phyloP scores from a whole-genome alignment of 2,888 invertebrate genomes.

The Habroteleia sp. region DNA sequence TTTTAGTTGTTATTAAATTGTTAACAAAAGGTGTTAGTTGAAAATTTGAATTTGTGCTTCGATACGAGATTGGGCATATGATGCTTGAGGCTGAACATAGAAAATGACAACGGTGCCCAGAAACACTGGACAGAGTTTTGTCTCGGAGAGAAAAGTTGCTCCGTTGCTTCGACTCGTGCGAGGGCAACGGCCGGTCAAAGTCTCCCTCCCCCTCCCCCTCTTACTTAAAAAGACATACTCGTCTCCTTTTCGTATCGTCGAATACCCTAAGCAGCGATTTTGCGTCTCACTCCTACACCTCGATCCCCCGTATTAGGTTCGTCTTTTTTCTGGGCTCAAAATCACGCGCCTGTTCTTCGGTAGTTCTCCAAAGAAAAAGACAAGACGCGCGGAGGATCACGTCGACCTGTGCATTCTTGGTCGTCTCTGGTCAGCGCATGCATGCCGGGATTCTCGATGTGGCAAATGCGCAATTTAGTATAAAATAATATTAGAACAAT shows the following conservation, averaged over 20 bases:
- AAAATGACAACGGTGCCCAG: slow-evolving; percentile 17
- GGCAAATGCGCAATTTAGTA: slow-evolving; percentile 30
- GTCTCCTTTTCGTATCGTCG: slow-evolving; percentile 46
- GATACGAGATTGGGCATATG: background rate
- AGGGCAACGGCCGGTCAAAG: slow-evolving; percentile 81
- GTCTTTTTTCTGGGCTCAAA: slow-evolving; percentile 42
- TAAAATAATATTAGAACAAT: slow-evolving; percentile 7
- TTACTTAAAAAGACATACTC: slow-evolving; percentile 51
- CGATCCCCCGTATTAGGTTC: background rate
- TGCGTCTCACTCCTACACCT: slow-evolving; percentile 24
- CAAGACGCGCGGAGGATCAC: slow-evolving; percentile 21
- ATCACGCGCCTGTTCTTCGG: slow-evolving; percentile 43
- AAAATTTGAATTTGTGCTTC: no score
- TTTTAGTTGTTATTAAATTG: no score
- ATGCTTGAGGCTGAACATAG: slow-evolving; percentile 20
- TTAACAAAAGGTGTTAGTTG: no score
- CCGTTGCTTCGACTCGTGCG: slow-evolving; percentile 66
- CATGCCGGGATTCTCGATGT: slow-evolving; percentile 33
- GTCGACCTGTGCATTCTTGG: slow-evolving; percentile 46
- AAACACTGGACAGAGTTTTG: slow-evolving; percentile 40
- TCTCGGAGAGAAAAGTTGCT: slow-evolving; percentile 65
- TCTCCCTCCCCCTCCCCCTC: slow-evolving; percentile 73
- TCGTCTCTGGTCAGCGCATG: slow-evolving; percentile 22
- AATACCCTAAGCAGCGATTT: slow-evolving; percentile 3
- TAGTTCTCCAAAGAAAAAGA: slow-evolving; percentile 41